Evolutionary conservation across 2,888 invertebrate species (phyloP).

Genomic region (Formica aserva): DNA sequence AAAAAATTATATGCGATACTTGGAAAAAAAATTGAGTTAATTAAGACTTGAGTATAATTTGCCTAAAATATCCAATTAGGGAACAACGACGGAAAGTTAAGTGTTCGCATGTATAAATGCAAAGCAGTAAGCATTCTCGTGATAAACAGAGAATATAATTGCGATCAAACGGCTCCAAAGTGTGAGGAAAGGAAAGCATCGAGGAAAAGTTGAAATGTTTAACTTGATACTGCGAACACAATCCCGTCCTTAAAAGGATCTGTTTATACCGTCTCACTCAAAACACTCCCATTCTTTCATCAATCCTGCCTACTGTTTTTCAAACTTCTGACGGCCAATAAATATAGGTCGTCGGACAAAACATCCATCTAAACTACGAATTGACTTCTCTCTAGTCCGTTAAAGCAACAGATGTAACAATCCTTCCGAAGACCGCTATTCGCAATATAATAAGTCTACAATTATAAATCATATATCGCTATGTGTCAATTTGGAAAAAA

Average conservation of each 20-base stretch:
- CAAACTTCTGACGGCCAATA: conserved; percentile 50
- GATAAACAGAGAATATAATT: not conserved
- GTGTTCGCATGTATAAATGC: not conserved
- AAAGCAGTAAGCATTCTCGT: not conserved
- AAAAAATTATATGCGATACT: not conserved
- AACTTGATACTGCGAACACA: not conserved
- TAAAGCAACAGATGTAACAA: conserved; percentile 53
- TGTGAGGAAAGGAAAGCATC: not conserved
- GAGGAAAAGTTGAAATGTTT: not conserved
- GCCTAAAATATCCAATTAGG: not conserved
- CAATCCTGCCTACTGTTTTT: conserved; percentile 72
- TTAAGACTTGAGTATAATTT: not conserved
- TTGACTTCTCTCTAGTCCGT: conserved; percentile 42
- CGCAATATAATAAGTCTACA: conserved; percentile 54
- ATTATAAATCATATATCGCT: not conserved
- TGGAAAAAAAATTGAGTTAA: not conserved
- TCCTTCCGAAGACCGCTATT: conserved; percentile 49
- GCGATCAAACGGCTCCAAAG: not conserved
- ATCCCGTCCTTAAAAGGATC: conserved; percentile 53
- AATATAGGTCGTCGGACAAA: conserved; percentile 54
- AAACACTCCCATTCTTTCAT: conserved; percentile 75
- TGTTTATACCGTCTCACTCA: conserved; percentile 69
- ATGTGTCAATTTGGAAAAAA: not conserved
- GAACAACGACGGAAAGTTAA: not conserved
- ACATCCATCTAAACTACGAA: conserved; percentile 34